Evolutionary conservation across 1,140 invertebrate genomes (phyloP), one percentile per base, ranked within the genome.

Genomic region (Phortica variegata): DNA sequence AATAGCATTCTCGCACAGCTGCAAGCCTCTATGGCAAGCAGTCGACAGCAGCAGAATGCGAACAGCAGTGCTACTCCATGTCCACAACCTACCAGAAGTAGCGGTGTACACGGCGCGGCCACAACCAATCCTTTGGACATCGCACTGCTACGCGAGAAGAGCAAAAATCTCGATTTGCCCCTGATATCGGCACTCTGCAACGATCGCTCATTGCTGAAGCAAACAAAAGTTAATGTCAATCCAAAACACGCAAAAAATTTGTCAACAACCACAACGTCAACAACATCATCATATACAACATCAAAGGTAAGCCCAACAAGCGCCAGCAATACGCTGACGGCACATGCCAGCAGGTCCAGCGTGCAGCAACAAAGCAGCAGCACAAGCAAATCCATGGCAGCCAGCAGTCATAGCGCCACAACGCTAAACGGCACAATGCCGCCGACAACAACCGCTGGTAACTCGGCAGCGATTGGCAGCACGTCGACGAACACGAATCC

Each of bases 181-280:
- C 77, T 95, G 20, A 93, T 95, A 62, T 88, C 90, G 31, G 91
- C 91, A 3, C 78, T 95, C 39, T 95, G 91, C 77, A 93, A 93
- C 69, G 91, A 95, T 75, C 82, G 87, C 20, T 90, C 90, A 31
- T 77, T 92, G 48, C 74, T 92, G 34, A 91, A 90, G 75, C 89
- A 91, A 74, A 91, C 89, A 3, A 90, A 91, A 75, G 88, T 88
- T 10, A 89, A 88, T 61, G 87, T 87, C 33, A 79, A 86, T 77
- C 85, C 87, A 20, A 86, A 86, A 71, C 83, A 85, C 70, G 82
- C 80, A 26, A 46, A 43, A 21, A 40, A 31, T 20, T 7, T 20
- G 5, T 3, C 26, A 47, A 1, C 37, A 21, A n/a, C 39, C 6
- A 13, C 20, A 23, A 23, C 40, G 37, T 31, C 32, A 52, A 39